Base-by-base conservation (phyloP, 1,140 invertebrate species). In the Ctenoplectra terminalis region DNA sequence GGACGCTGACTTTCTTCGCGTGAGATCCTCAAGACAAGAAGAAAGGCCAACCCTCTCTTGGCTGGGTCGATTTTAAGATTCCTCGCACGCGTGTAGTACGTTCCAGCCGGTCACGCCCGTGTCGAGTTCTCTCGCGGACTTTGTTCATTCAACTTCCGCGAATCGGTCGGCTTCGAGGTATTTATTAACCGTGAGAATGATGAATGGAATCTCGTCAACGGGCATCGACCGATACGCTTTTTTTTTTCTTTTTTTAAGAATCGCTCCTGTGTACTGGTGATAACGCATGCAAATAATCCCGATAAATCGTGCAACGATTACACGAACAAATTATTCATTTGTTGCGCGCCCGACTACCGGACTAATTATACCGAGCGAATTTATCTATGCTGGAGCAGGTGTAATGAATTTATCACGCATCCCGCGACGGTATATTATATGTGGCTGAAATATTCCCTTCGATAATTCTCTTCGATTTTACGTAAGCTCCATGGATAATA, bases 91-190 rank as follows among this genome's bases (percentile, higher is more conserved):
- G 50, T 60, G 48, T 52, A 9, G 46, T 37, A 72, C 70, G 61
- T 72, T 83, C 34, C 34, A 48, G 54, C 52, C 54, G 20, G 83
- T 80, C 63, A 80, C 69, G 75, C 40, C 8, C 82, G 52, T 34
- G 29, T 23, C 29, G 43, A 46, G 29, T 15, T 13, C 43, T 8
- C 26, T 61, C 34, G 1, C 50, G 31, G 34, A 17, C 50, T 71
- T 43, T 46, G 69, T 79, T 20, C 77, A 31, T 37, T 61, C 52
- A 73, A 40, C 56, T 81, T 81, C 60, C 37, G 37, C 82, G 84
- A 84, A 84, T 34, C 69, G 23, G 34, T 52, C 54, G 50, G 34
- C 56, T 60, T 73, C 69, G 20, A 40, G 7, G 56, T 73, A 40
- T 63, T 73, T 43, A 43, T 72, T 72, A 52, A 56, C 26, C 46